Conservation (phyloP, 2,797 vertebrate genomes). For the Darevskia nairensis region DNA sequence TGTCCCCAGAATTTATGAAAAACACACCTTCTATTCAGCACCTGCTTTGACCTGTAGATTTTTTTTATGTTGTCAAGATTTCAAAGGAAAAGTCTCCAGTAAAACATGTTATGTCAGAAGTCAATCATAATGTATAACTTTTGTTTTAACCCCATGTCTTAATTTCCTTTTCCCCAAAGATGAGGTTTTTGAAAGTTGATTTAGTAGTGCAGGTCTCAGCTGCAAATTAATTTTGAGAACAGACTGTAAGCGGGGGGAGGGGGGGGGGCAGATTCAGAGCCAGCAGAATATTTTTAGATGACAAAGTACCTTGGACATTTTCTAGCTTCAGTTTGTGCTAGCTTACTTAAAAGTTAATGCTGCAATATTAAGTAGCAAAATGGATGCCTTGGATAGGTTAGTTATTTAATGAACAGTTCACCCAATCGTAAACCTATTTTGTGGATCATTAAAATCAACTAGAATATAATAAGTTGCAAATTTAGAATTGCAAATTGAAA, state of each 20-base stretch:
- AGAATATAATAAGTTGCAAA: not conserved
- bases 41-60: not conserved
- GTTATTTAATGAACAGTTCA: not conserved
- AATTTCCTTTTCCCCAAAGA: not conserved
- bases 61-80: not conserved
- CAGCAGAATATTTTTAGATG: not conserved
- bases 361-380: not conserved
- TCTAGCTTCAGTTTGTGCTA: not conserved
- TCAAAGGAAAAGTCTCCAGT: not conserved
- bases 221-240: not conserved
- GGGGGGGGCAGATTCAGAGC: not conserved
- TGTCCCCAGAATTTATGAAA: not conserved
- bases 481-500: not conserved
- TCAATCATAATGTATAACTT: not conserved
- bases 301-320: not conserved
- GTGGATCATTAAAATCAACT: not conserved
- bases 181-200: not conserved
- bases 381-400: not conserved
- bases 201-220: not conserved
- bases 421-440: not conserved
- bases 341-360: not conserved
- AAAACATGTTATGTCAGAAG: not conserved
- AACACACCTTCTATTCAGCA: too few relatives aligned
- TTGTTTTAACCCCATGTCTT: not conserved
- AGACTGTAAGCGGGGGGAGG: not conserved